These are phyloP conservation scores for Cyaniris semiargus DNA, from an alignment of 2,888 invertebrate genomes.

Conservation along the genomic window DNA sequence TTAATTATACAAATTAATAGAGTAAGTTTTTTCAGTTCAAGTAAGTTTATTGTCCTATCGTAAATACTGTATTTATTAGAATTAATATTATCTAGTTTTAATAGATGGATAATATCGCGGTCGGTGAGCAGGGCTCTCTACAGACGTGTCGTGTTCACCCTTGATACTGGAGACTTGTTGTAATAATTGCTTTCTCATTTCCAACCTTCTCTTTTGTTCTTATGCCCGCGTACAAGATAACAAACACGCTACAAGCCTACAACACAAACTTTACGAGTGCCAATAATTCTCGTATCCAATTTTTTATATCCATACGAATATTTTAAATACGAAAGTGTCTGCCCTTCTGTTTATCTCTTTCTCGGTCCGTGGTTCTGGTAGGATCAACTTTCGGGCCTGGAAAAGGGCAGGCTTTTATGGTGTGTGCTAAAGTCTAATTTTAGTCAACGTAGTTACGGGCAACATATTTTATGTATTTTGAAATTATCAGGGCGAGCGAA, in stretches of 20 bases:
- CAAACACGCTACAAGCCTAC: conserved; percentile 20
- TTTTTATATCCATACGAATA: conserved; percentile 39
- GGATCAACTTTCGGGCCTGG: too few species aligned
- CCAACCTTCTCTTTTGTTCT: conserved; percentile 55
- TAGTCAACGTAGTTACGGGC: too few species aligned
- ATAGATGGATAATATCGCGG: not conserved
- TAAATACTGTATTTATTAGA: too few species aligned
- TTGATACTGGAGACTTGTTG: conserved; percentile 57
- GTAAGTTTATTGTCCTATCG: too few species aligned
- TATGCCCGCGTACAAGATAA: conserved; percentile 43
- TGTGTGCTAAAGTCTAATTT: too few species aligned
- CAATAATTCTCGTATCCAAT: conserved; percentile 44
- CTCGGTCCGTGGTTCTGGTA: too few species aligned
- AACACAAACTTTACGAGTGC: conserved; percentile 17
- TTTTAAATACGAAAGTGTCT: not conserved
- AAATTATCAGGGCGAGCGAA: too few species aligned
- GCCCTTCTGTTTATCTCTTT: too few species aligned
- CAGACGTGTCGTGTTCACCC: conserved; percentile 58
- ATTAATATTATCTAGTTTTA: not conserved
- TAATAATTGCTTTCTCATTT: conserved; percentile 65
- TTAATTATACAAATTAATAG: not conserved
- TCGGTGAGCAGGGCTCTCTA: conserved; percentile 47
- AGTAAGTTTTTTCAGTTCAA: not conserved
- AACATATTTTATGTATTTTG: too few species aligned
- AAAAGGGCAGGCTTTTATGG: too few species aligned